Evolutionary conservation across 1,140 invertebrate species (phyloP), one percentile per base, ranked within the genome.

Genomic region (Copidosoma floridanum): DNA sequence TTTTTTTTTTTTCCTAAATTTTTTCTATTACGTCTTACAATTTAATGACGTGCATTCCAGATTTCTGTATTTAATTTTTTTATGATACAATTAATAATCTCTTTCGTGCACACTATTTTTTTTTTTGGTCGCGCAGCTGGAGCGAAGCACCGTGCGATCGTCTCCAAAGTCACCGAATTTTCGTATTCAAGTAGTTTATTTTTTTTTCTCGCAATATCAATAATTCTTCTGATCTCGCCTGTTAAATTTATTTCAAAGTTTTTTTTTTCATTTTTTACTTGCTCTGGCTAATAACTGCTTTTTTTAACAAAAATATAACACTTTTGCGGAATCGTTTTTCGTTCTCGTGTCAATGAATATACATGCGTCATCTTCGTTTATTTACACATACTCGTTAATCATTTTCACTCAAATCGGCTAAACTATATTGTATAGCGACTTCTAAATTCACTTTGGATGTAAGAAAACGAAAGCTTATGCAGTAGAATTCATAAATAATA

Each of bases 291-390:
- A 54, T 48, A 52, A 20, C 38, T 38, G 20, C 23, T 48, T 59
- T 59, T 58, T 46, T 59, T 60, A 54, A 60, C 41, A 60, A 60
- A 60, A 60, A 60, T 60, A 60, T 60, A 53, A 60, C 40, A 54
- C 40, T 54, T 53, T 48, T 53, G 51, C 40, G 29, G 41, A 60
- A 60, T 47, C 11, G 11, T 50, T 46, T 40, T 38, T 44, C n/a
- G n/a, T n/a, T n/a, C 0, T 27, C 18, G 26, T 58, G 52, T 51
- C 29, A 21, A 59, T 46, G 18, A 47, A 60, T 60, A 47, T 47
- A 60, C 32, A 54, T 38, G 23, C 24, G 24, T 54, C 35, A 48
- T 40, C 43, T 53, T 60, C 27, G 24, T 47, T 47, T 60, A 60
- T 60, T 44, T 60, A 60, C 51, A 54, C 29, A 26, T 40, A 60